phyloP scores from a whole-genome alignment of 2,888 invertebrate species.

The Laspeyria flexula region DNA sequence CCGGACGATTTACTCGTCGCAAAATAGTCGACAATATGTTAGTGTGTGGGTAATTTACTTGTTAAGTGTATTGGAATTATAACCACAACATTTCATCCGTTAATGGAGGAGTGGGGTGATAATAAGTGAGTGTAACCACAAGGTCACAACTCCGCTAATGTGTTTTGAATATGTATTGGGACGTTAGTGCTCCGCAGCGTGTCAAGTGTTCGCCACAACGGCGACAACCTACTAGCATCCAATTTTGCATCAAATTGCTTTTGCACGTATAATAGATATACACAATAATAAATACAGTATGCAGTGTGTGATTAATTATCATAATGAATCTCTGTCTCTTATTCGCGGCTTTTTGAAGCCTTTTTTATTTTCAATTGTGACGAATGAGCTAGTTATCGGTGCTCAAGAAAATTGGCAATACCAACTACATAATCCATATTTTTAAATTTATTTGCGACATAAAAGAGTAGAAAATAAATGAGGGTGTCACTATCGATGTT shows the following conservation, averaged over 20 bases:
- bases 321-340: no score
- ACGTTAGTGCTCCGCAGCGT: constrained; percentile 41
- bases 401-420: no score
- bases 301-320: no score
- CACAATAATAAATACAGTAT: no score
- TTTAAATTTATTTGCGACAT: no score
- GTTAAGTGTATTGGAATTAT: constrained; percentile 10
- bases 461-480: no score
- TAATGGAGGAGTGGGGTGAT: constrained; percentile 1
- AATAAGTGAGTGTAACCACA: constrained; percentile 35
- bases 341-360: no score
- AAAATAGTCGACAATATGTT: constrained; percentile 13
- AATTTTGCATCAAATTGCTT: constrained; percentile 18
- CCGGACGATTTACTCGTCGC: constrained; percentile 17
- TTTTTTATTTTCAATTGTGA: no score
- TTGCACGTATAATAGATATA: no score
- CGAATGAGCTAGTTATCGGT: no score
- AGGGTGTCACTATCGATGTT: no score
- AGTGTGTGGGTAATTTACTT: not conserved
- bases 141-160: constrained; percentile 50
- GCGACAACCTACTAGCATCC: constrained; percentile 10
- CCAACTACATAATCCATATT: no score
- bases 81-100: constrained; percentile 23
- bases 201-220: not conserved
- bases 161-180: constrained; percentile 64